Percentiles rank a stretch among this genome's conserved stretches.
phyloP scores from a whole-genome alignment of 2,797 vertebrate genomes.

The Poeciliopsis infans region DNA sequence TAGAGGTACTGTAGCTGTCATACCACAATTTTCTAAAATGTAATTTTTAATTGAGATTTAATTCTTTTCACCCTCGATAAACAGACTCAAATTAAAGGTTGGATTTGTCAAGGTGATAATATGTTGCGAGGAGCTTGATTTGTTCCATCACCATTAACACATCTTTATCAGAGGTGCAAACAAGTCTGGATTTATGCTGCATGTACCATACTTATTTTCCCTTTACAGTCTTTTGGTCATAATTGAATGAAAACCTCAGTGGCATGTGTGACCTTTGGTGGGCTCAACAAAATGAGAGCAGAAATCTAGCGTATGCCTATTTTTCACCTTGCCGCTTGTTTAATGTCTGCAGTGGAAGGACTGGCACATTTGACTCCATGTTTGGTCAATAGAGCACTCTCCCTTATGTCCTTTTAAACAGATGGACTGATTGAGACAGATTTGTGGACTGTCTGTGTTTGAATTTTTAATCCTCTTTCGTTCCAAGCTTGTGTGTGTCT shows the following conservation, averaged over 20 bases:
- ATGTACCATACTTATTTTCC: background rate
- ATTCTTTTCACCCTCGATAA: slow-evolving; percentile 1
- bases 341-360: background rate
- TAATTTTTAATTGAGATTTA: background rate
- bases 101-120: background rate
- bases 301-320: background rate
- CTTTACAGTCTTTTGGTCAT: background rate
- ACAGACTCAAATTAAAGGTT: background rate
- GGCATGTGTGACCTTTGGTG: background rate
- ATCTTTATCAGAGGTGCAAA: too few species aligned
- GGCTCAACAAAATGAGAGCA: background rate
- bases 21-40: background rate
- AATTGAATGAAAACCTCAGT: background rate
- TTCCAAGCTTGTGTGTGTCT: background rate
- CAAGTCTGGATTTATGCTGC: too few species aligned
- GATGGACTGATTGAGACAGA: background rate
- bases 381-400: background rate
- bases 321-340: background rate
- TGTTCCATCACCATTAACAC: too few species aligned
- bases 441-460: slow-evolving; percentile 2
- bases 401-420: background rate
- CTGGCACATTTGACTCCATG: background rate
- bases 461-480: background rate
- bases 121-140: background rate
- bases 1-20: background rate